Base-by-base conservation (phyloP, 2,888 invertebrate species). In the Hartigia nigra region DNA sequence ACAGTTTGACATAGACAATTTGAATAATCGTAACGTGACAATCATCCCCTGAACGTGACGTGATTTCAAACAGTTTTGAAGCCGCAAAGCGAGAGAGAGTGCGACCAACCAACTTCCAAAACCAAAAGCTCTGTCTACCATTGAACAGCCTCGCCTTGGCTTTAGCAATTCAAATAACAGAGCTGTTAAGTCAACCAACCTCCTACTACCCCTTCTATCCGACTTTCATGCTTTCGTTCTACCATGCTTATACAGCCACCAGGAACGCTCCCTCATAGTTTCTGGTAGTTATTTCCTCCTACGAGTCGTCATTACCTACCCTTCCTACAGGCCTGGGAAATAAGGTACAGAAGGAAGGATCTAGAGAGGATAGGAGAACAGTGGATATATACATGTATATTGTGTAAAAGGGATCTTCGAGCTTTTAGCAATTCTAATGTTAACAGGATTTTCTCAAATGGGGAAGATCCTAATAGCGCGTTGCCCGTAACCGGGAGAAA, bases 381-480 rank as follows among this genome's bases (percentile, higher is more conserved):
- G 23, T 23, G 39, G 39, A 9, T 23, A 55, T 14, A 1, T 55
- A 55, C 23, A 55, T 14, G 1, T 55, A 55, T 14, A 55, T 14
- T 14, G 39, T 55, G 39, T 23, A 55, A 55, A 23, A 55, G 39
- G 39, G 39, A 55, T 9, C 39, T 55, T 23, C 23, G 39, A 55
- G 23, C 39, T 55, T 14, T 75, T 32, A 31, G 72, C 78, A 76
- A 55, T 78, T 76, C 76, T 69, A 55, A 70, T 39, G 78, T 76
- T 78, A 36, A 76, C 74, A 36, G 76, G 76, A 76, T 78, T 78
- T 78, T 37, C 39, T 55, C 23, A 55, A 55, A 5, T 55, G 23
- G 5, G 5, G 23, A 55, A 55, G 5, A 5, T 55, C 39, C 14
- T 23, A 55, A 55, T 23, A 55, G 9, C 39, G 23, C 23, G 14